Conservation (phyloP, 2,113 vertebrate genomes). For the Tylochromis polylepis region DNA sequence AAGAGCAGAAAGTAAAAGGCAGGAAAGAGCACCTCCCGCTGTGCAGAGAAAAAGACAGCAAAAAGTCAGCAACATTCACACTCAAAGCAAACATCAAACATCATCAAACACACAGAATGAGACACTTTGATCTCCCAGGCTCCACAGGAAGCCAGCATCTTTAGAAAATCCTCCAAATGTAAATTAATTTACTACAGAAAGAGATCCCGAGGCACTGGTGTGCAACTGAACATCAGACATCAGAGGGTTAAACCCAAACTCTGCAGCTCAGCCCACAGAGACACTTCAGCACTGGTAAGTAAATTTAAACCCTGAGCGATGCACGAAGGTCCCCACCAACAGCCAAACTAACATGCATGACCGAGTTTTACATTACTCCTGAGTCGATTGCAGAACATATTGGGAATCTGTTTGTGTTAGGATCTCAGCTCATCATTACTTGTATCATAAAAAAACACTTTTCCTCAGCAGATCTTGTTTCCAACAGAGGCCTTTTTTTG, state of each 20-base stretch:
- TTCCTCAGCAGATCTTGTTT: constrained; percentile 2
- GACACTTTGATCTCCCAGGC: constrained; percentile 92
- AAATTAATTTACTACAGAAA: constrained; percentile 94
- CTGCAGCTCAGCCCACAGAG: constrained; percentile 44
- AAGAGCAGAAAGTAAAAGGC: constrained; percentile 62
- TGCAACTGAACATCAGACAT: constrained; percentile 51
- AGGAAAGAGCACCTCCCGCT: constrained; percentile 77
- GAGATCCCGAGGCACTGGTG: constrained; percentile 78
- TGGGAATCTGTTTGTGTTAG: constrained; percentile 14
- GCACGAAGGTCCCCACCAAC: constrained; percentile 3
- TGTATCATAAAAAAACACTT: neutral
- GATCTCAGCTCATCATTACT: constrained; percentile 1
- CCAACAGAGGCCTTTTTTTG: neutral
- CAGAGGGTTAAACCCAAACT: constrained; percentile 67
- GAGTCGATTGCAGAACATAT: constrained; percentile 15
- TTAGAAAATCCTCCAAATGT: constrained; percentile 96
- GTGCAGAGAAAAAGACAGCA: constrained; percentile 82
- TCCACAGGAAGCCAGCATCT: constrained; percentile 96
- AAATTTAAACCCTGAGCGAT: constrained; percentile 37
- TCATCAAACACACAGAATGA: constrained; percentile 92
- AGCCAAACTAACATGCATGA: constrained; percentile 29
- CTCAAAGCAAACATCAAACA: constrained; percentile 94
- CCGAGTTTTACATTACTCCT: constrained; percentile 23
- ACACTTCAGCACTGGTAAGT: constrained; percentile 26
- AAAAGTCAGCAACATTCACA: constrained; percentile 94